These are phyloP conservation scores for Dolomedes plantarius DNA, from an alignment of 2,888 invertebrate species.

Conservation along the genomic window DNA sequence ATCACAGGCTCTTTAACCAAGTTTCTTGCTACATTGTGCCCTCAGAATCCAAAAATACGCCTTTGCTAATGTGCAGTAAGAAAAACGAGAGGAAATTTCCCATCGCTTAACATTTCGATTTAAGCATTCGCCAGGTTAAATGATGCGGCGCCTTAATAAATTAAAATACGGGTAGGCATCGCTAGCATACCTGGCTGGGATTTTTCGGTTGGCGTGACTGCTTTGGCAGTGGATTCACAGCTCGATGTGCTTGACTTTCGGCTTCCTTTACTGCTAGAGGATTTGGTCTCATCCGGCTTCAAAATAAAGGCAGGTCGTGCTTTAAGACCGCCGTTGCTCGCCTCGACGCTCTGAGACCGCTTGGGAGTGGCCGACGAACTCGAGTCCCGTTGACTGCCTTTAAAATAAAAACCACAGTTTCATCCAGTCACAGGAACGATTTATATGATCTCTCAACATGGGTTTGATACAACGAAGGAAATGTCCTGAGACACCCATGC, in stretches of 20 bases:
- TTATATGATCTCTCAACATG: too few species aligned
- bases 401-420: background rate
- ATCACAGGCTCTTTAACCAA: too few species aligned
- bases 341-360: conserved; percentile 71
- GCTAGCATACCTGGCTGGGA: conserved; percentile 4
- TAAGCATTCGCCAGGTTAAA: too few species aligned
- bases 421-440: background rate
- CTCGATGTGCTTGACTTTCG: conserved; percentile 64
- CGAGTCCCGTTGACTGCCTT: conserved; percentile 28
- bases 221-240: conserved; percentile 39
- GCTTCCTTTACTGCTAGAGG: conserved; percentile 40
- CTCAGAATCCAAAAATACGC: too few species aligned
- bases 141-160: too few species aligned
- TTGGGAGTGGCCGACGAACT: conserved; percentile 40
- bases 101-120: too few species aligned
- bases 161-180: too few species aligned
- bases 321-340: conserved; percentile 73
- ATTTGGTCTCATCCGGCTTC: conserved; percentile 20
- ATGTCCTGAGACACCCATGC: too few species aligned
- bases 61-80: too few species aligned
- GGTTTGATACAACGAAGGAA: too few species aligned
- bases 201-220: conserved; percentile 11
- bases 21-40: too few species aligned
- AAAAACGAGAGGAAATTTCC: too few species aligned
- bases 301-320: conserved; percentile 2